Percentiles rank a stretch among this genome's conserved stretches.
phyloP scores from a whole-genome alignment of 2,113 vertebrate genomes.

The Hyperoodon ampullatus region DNA sequence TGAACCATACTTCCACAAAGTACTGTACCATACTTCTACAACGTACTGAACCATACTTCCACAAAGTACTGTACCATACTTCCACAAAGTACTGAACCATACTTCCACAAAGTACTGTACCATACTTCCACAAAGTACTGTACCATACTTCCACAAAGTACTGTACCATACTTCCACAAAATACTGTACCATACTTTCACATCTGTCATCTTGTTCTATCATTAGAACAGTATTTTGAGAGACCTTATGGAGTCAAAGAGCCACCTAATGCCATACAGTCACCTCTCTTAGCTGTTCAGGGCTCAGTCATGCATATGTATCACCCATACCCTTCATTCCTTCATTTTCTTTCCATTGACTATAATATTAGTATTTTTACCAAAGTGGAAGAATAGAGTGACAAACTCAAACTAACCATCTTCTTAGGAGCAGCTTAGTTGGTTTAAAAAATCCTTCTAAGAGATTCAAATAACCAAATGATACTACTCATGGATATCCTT shows the following conservation, averaged over 20 bases:
- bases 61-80: neutral
- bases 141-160: neutral
- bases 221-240: neutral
- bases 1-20: neutral
- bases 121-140: neutral
- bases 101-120: neutral
- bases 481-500: neutral
- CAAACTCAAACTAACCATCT: neutral
- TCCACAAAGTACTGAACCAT: neutral
- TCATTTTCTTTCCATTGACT: neutral
- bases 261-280: neutral
- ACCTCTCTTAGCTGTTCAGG: neutral
- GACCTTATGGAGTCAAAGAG: neutral
- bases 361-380: neutral
- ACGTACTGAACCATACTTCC: neutral
- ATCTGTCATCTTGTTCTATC: neutral
- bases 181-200: neutral
- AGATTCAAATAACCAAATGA: neutral
- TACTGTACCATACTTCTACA: neutral
- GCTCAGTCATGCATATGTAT: neutral
- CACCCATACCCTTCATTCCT: neutral
- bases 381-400: neutral
- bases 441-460: neutral
- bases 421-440: neutral
- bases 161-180: neutral